These are phyloP conservation scores for Boloria selene DNA, from an alignment of 2,888 invertebrate species.

Conservation along the genomic window DNA sequence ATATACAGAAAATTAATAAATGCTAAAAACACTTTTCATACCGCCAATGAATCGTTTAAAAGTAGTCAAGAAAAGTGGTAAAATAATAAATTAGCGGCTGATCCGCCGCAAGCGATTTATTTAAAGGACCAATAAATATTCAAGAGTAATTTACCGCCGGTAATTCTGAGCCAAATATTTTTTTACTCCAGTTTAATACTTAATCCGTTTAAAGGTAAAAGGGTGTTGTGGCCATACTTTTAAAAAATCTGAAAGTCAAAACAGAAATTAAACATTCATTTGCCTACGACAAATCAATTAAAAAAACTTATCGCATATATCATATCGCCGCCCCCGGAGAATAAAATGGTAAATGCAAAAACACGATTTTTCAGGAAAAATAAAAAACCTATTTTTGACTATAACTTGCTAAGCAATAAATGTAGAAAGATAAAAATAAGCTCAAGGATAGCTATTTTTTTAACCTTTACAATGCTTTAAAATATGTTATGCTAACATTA, in stretches of 20 bases:
- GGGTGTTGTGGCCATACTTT: constrained; percentile 1
- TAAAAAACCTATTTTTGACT: too few species aligned
- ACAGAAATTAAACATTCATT: too few species aligned
- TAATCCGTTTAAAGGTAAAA: constrained; percentile 20
- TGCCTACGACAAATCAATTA: too few species aligned
- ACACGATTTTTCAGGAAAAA: too few species aligned
- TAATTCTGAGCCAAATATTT: constrained; percentile 26
- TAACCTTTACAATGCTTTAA: too few species aligned
- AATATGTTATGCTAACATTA: too few species aligned
- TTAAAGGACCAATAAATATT: constrained; percentile 81
- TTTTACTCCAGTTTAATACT: constrained; percentile 23
- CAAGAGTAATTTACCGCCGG: constrained; percentile 76
- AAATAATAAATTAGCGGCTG: constrained; percentile 74
- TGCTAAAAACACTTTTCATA: neutral
- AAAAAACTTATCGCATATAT: too few species aligned
- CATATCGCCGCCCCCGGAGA: too few species aligned
- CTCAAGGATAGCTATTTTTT: too few species aligned
- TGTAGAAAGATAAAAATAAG: too few species aligned
- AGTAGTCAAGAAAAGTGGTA: constrained; percentile 16
- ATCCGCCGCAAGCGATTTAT: constrained; percentile 74
- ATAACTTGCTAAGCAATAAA: too few species aligned
- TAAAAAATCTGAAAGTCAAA: neutral
- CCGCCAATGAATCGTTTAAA: constrained; percentile 6
- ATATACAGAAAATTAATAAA: neutral
- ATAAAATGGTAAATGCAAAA: too few species aligned